phyloP scores from a whole-genome alignment of 2,797 vertebrate species.

The Taeniopygia guttata region DNA sequence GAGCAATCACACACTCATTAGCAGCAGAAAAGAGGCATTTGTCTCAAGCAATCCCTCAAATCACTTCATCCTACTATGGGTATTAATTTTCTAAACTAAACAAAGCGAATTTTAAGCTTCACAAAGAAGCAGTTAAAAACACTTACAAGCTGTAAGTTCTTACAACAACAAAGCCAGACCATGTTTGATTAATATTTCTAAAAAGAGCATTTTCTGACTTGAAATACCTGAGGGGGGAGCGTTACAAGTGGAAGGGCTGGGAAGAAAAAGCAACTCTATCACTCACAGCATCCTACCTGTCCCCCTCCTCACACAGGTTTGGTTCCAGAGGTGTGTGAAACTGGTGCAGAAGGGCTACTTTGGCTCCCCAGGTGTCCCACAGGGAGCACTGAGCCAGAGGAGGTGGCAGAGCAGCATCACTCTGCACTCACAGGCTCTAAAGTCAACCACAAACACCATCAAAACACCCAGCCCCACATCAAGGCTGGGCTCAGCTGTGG shows the following conservation, averaged over 20 bases:
- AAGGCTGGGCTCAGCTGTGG: neutral
- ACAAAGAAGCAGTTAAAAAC: constrained; percentile 16
- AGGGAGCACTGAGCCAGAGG: rapidly evolving
- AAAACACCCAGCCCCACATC: neutral
- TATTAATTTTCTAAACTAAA: constrained; percentile 8
- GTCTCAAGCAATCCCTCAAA: constrained; percentile 6
- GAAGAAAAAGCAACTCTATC: neutral
- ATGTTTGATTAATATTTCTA: neutral
- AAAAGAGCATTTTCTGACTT: neutral
- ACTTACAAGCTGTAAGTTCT: neutral
- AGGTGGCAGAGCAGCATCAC: neutral
- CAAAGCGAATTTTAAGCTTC: neutral
- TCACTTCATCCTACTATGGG: neutral
- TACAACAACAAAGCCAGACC: neutral
- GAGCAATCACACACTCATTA: neutral
- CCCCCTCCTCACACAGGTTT: neutral
- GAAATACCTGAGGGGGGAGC: neutral
- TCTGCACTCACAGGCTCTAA: neutral
- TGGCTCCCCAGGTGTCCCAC: rapidly evolving
- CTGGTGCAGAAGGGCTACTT: rapidly evolving
- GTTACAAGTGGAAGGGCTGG: neutral
- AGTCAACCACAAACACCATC: neutral
- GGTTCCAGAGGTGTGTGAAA: neutral
- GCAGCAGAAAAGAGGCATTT: neutral
- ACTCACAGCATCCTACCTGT: neutral